Evolutionary conservation across 2,797 vertebrate genomes (phyloP).

Genomic region (Synanceia verrucosa): DNA sequence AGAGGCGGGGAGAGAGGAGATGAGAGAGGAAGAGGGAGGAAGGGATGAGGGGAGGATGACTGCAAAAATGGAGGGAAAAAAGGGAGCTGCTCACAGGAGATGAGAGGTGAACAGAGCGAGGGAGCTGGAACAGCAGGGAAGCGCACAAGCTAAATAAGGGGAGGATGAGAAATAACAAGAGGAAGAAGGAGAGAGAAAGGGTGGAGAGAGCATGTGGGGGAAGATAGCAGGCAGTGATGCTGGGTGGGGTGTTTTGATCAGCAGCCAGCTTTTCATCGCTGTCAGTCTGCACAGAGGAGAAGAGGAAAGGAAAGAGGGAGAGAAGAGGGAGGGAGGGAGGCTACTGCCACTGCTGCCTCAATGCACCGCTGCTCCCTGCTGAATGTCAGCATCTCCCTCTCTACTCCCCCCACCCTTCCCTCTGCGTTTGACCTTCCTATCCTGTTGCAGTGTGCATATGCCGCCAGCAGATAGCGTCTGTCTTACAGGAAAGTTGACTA

Average conservation of each 20-base stretch:
- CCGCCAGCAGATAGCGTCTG: slow-evolving; percentile 72
- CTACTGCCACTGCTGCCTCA: slow-evolving; percentile 71
- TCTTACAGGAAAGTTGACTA: slow-evolving; percentile 26
- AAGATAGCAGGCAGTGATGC: slow-evolving; percentile 61
- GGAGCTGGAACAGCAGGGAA: slow-evolving; percentile 60
- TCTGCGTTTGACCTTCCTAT: slow-evolving; percentile 75
- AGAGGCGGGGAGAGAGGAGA: slow-evolving; percentile 52
- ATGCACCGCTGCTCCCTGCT: slow-evolving; percentile 77
- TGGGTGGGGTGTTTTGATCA: slow-evolving; percentile 83
- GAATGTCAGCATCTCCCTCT: slow-evolving; percentile 72
- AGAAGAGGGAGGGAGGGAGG: slow-evolving; percentile 28
- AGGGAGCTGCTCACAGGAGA: slow-evolving; percentile 62
- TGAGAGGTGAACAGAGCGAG: slow-evolving; percentile 66
- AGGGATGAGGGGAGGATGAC: slow-evolving; percentile 51
- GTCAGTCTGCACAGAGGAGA: slow-evolving; percentile 76
- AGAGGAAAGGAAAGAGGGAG: slow-evolving; percentile 37
- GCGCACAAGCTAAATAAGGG: slow-evolving; percentile 48
- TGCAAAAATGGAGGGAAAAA: slow-evolving; percentile 51
- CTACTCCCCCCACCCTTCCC: not conserved
- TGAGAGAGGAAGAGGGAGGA: slow-evolving; percentile 47
- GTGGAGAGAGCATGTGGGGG: slow-evolving; percentile 55
- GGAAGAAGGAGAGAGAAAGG: slow-evolving; percentile 41
- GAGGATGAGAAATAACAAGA: slow-evolving; percentile 56
- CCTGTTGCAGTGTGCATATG: slow-evolving; percentile 42
- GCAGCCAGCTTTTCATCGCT: slow-evolving; percentile 79